Base-by-base conservation (phyloP, 2,113 vertebrate genomes). In the Jacana jacana region DNA sequence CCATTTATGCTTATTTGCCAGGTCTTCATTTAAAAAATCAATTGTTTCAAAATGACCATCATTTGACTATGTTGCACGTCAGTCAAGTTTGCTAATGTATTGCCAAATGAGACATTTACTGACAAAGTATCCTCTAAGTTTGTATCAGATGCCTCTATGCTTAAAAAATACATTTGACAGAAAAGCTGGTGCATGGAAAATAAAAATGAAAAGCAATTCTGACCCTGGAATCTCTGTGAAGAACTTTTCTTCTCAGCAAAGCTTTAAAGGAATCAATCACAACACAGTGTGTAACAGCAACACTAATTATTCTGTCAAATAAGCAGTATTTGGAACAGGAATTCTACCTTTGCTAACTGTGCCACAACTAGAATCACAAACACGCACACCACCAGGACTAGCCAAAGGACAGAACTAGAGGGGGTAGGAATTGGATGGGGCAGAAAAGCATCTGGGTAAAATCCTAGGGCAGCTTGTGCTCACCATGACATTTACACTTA, bases 401-500 rank as follows among this genome's bases (percentile, higher is more conserved):
- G 82, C 73, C 7, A 11, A 88, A 79, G 79, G 81, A 92, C 57
- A 89, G 75, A n/a, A 68, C 73, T 88, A 90, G 92, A 76, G 19
- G 65, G 81, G 30, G 71, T 58, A 71, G 86, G 80, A 90, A 93
- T 0, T 42, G 35, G 44, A 51, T 37, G 68, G 87, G 78, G 49
- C 78, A 95, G 49, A 91, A 82, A 83, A 91, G 71, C 51, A 64
- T 25, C 48, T 72, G 78, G 73, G 83, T 86, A 91, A 95, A 88
- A 77, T 93, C 94, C 91, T 96, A 96, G 66, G 96, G 97, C 97
- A 94, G 94, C 97, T 93, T 97, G 97, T 93, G 98, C 98, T 99
- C 98, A 99, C 99, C 98, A 91, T 97, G 97, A 98, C 97, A 98
- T 97, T 98, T 98, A 98, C 96, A 98, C 92, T 98, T 98, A 98